Evolutionary conservation across 2,113 vertebrate genomes (phyloP).

Genomic region (Sceloporus undulatus): DNA sequence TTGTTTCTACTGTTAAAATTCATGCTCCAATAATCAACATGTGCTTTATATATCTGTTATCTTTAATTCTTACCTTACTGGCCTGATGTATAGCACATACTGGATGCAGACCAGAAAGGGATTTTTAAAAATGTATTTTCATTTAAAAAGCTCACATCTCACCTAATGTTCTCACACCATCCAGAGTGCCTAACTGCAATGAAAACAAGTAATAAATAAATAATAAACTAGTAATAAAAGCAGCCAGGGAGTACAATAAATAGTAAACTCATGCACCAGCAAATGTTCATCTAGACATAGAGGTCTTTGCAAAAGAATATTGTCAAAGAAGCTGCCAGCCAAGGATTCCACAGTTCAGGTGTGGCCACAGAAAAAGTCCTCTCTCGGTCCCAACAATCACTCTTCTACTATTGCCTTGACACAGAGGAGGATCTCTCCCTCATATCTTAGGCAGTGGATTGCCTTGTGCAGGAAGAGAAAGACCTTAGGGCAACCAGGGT

Average conservation of each 20-base stretch:
- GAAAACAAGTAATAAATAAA: background rate
- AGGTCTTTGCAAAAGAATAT: background rate
- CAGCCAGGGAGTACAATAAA: background rate
- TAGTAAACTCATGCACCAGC: no score
- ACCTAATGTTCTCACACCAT: background rate
- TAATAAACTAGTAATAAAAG: background rate
- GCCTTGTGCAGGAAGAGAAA: no score
- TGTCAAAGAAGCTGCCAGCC: background rate
- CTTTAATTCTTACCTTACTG: constrained; percentile 5
- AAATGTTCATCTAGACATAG: no score
- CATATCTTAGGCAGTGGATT: background rate
- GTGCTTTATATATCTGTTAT: background rate
- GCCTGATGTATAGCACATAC: background rate
- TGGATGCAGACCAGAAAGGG: background rate
- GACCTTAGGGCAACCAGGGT: no score
- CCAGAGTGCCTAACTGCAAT: background rate
- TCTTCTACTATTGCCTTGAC: background rate
- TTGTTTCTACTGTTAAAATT: background rate
- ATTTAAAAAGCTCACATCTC: no score
- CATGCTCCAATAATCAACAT: background rate
- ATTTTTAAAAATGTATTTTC: background rate
- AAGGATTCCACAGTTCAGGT: background rate
- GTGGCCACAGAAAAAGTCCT: background rate
- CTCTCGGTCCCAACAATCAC: background rate
- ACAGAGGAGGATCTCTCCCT: background rate